Conservation (phyloP, 2,888 invertebrate species). For the Acrocyrtus sp. region DNA sequence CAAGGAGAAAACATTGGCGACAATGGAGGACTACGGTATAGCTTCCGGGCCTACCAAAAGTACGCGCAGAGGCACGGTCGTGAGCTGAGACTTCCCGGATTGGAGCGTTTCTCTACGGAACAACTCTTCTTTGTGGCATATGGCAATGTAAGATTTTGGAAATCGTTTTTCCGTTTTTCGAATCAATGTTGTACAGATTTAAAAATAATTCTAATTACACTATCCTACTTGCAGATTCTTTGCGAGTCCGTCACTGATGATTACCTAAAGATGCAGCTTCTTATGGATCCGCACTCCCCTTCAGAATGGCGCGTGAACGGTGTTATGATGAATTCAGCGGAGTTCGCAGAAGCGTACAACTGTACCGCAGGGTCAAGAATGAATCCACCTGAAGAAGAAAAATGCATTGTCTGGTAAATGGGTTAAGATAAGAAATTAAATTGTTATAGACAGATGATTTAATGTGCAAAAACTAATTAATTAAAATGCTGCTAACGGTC, state of each 20-base stretch:
- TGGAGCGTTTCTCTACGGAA: conserved; percentile 74
- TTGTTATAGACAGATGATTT: too few relatives aligned
- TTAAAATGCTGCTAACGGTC: too few relatives aligned
- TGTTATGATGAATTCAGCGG: too few relatives aligned
- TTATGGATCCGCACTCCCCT: conserved; percentile 65
- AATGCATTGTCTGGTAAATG: conserved; percentile 67
- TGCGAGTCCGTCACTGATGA: too few relatives aligned
- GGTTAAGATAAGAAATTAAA: too few relatives aligned
- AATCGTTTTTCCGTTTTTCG: too few relatives aligned
- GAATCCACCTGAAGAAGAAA: conserved; percentile 69
- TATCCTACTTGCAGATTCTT: background rate
- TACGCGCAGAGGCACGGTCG: conserved; percentile 72
- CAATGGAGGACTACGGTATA: conserved; percentile 94
- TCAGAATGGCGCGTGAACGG: conserved; percentile 65
- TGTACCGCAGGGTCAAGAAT: too few relatives aligned
- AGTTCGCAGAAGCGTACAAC: too few relatives aligned
- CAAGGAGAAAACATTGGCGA: conserved; percentile 70
- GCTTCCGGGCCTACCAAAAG: conserved; percentile 82
- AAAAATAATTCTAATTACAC: too few relatives aligned
- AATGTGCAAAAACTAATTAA: too few relatives aligned
- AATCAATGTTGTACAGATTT: too few relatives aligned
- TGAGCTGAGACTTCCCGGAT: conserved; percentile 74
- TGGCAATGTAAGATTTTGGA: conserved; percentile 78
- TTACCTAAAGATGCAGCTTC: too few relatives aligned
- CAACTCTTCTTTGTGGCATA: conserved; percentile 92